Percentiles rank a stretch among this genome's conserved stretches.
phyloP scores from a whole-genome alignment of 1,140 invertebrate species.

The Cryptotermes secundus region DNA sequence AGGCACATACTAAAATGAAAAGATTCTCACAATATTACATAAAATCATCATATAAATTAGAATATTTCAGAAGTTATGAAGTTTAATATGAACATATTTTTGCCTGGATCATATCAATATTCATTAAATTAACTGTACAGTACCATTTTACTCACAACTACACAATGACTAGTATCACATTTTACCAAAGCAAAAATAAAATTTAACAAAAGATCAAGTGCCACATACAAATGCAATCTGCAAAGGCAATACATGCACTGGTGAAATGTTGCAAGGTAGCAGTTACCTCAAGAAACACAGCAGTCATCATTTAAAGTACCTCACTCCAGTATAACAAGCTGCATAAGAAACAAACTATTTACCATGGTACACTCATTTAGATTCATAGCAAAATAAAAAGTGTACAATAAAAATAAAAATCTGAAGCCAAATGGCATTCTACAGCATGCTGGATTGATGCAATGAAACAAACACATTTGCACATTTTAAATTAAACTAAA shows the following conservation, averaged over 20 bases:
- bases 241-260: background rate
- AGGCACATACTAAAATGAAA: too few species aligned
- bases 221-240: background rate
- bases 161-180: conserved; percentile 1
- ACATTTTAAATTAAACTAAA: background rate
- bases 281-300: background rate
- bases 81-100: too few species aligned
- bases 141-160: too few species aligned
- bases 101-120: too few species aligned
- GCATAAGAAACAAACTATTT: background rate
- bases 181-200: background rate
- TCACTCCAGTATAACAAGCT: background rate
- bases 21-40: too few species aligned
- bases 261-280: background rate
- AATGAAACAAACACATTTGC: background rate
- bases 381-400: background rate
- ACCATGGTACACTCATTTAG: background rate
- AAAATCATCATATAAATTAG: too few species aligned
- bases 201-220: background rate
- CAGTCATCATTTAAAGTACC: background rate
- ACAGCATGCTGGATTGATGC: background rate
- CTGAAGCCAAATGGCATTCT: background rate
- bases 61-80: too few species aligned
- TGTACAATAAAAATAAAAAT: background rate
- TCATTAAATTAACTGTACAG: too few species aligned